Percentiles rank a stretch among this genome's conserved stretches.
Conservation (phyloP, 2,888 invertebrate genomes). For the Drymonia ruficornis region DNA sequence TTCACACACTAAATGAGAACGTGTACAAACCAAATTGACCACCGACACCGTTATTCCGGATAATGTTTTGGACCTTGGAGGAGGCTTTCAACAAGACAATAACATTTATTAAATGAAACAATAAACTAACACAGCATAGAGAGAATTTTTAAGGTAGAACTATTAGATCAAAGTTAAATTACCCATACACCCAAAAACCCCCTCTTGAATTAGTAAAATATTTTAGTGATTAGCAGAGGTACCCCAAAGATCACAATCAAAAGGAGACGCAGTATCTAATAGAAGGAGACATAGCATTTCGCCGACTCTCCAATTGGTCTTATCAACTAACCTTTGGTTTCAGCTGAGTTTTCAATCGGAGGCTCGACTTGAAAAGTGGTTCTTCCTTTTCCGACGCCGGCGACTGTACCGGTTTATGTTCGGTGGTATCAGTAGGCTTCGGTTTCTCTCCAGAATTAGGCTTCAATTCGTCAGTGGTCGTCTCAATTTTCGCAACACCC, state of each 20-base stretch:
- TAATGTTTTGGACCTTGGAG: constrained; percentile 79
- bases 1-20: constrained; percentile 49
- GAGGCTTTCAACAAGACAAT: constrained; percentile 77
- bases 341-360: constrained; percentile 66
- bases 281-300: constrained; percentile 58
- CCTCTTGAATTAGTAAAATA: constrained; percentile 42
- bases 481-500: constrained; percentile 78
- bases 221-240: constrained; percentile 37
- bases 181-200: constrained; percentile 14
- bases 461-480: constrained; percentile 78
- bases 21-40: constrained; percentile 83
- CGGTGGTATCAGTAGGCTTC: constrained; percentile 53
- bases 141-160: constrained; percentile 27
- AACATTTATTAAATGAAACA: constrained; percentile 65
- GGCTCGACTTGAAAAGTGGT: constrained; percentile 79
- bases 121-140: constrained; percentile 43
- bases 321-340: constrained; percentile 77
- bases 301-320: constrained; percentile 38
- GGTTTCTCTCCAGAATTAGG: constrained; percentile 65
- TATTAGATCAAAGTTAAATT: background rate
- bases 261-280: constrained; percentile 66
- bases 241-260: constrained; percentile 56
- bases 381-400: constrained; percentile 75
- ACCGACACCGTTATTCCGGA: constrained; percentile 82
- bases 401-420: constrained; percentile 54